Evolutionary conservation across 2,888 invertebrate genomes (phyloP).

Genomic region (Amphipoea oculea): DNA sequence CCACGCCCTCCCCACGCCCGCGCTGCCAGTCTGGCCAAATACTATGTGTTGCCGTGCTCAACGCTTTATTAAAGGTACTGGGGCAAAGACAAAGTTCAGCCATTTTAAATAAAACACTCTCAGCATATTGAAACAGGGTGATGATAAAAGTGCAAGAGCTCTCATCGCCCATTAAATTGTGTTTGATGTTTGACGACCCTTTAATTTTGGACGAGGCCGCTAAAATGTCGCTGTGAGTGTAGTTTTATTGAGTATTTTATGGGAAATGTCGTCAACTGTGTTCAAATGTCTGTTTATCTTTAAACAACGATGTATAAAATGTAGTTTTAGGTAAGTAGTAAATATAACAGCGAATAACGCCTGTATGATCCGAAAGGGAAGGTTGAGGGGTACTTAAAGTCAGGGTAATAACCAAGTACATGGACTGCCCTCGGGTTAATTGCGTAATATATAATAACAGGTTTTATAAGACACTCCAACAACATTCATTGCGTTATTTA

Average conservation of each 20-base stretch:
- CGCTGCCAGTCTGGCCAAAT: no score
- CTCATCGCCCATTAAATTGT: conserved; percentile 52
- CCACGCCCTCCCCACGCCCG: no score
- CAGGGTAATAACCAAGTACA: neutral
- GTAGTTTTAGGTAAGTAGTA: neutral
- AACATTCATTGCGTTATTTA: neutral
- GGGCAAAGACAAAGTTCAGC: conserved; percentile 20
- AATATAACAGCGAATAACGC: neutral
- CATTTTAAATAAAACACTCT: conserved; percentile 16
- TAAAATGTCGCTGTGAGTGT: conserved; percentile 44
- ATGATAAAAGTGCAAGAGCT: conserved; percentile 44
- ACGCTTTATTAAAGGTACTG: neutral
- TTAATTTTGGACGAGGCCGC: conserved; percentile 39
- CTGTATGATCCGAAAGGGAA: neutral
- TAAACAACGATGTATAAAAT: neutral
- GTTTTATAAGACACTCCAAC: neutral
- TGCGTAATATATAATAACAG: no score
- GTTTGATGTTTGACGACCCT: conserved; percentile 54
- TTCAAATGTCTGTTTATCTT: neutral
- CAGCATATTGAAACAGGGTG: conserved; percentile 41
- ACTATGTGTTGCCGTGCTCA: neutral
- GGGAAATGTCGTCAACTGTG: neutral
- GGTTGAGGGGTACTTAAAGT: neutral
- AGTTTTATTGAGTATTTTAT: conserved; percentile 32
- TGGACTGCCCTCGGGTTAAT: neutral